phyloP scores from a whole-genome alignment of 2,113 vertebrate species.

The Micromys minutus region DNA sequence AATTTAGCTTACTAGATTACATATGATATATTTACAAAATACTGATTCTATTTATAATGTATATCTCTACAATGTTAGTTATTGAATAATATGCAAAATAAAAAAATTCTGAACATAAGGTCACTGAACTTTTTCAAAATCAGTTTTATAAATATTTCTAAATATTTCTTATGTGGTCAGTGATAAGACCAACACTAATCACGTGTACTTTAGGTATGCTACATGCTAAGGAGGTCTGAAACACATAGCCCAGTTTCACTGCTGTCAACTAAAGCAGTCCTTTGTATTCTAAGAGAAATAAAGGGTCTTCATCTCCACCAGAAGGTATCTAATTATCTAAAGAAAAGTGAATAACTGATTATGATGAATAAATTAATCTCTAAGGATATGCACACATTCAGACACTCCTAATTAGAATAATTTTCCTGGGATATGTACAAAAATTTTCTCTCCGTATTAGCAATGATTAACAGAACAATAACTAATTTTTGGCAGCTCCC shows the following conservation, averaged over 20 bases:
- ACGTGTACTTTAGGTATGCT: slow-evolving; percentile 37
- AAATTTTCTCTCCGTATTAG: slow-evolving; percentile 85
- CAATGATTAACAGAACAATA: slow-evolving; percentile 88
- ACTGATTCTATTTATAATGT: slow-evolving; percentile 23
- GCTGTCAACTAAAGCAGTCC: slow-evolving; percentile 66
- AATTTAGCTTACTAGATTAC: not conserved
- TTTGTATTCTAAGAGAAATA: slow-evolving; percentile 79
- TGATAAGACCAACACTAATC: not conserved
- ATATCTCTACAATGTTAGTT: not conserved
- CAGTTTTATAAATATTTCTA: not conserved
- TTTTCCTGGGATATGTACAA: slow-evolving; percentile 84
- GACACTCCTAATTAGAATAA: slow-evolving; percentile 88
- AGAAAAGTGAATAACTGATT: slow-evolving; percentile 89
- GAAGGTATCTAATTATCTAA: slow-evolving; percentile 87
- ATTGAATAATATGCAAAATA: slow-evolving; percentile 60
- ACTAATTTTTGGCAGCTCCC: slow-evolving; percentile 85
- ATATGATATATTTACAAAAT: not conserved
- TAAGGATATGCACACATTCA: slow-evolving; percentile 86
- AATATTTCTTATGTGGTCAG: slow-evolving; percentile 28
- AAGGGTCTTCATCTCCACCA: slow-evolving; percentile 80
- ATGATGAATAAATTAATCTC: slow-evolving; percentile 90
- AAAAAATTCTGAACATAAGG: slow-evolving; percentile 29
- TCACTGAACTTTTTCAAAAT: slow-evolving; percentile 2
- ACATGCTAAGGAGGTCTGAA: slow-evolving; percentile 38
- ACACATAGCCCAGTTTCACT: slow-evolving; percentile 36